phyloP scores from a whole-genome alignment of 2,797 vertebrate species.

The Scolopax rusticola region DNA sequence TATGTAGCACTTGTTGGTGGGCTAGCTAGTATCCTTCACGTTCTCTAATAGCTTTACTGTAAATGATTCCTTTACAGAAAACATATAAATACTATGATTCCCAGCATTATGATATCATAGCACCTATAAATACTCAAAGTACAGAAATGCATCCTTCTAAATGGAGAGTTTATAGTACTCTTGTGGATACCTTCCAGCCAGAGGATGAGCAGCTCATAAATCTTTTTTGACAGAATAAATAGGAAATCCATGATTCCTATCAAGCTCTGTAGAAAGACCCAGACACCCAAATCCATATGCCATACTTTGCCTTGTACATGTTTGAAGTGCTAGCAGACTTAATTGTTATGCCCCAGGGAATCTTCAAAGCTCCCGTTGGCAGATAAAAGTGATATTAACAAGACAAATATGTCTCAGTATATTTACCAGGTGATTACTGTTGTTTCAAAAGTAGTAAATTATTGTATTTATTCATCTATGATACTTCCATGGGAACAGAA shows the following conservation, averaged over 20 bases:
- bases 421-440: constrained; percentile 63
- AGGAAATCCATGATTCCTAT: constrained; percentile 65
- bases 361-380: constrained; percentile 35
- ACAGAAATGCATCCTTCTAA: constrained; percentile 72
- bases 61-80: constrained; percentile 75
- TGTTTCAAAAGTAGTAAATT: constrained; percentile 58
- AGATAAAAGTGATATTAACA: constrained; percentile 64
- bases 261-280: constrained; percentile 39
- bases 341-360: constrained; percentile 55
- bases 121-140: constrained; percentile 75
- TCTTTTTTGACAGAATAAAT: constrained; percentile 69
- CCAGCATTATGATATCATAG: constrained; percentile 77
- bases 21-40: constrained; percentile 37
- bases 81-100: constrained; percentile 76
- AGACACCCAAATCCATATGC: constrained; percentile 35
- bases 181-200: constrained; percentile 65
- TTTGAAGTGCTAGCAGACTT: neutral
- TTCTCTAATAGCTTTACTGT: constrained; percentile 69
- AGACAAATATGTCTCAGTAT: constrained; percentile 58
- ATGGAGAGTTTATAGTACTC: constrained; percentile 73
- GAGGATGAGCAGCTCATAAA: constrained; percentile 56
- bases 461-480: constrained; percentile 40
- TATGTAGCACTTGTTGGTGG: constrained; percentile 11
- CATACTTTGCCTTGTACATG: neutral
- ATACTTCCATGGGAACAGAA: constrained; percentile 28